Conservation (phyloP, 2,888 invertebrate species). For the Hydriomena furcata region DNA sequence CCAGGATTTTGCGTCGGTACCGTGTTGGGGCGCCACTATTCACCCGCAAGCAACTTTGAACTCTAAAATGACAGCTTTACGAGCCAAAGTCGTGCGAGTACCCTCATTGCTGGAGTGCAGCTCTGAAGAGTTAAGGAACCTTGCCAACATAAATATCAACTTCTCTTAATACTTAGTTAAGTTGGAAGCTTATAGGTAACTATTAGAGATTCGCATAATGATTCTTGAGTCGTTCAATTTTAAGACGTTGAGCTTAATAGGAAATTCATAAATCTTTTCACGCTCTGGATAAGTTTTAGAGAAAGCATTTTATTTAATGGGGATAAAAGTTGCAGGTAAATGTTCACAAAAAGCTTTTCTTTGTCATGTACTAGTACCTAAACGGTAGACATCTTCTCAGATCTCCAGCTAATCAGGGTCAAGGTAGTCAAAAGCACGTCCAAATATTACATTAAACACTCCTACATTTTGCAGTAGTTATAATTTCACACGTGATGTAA, state of each 20-base stretch:
- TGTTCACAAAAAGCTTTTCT: no score
- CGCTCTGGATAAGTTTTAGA: neutral
- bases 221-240: slow-evolving; percentile 31
- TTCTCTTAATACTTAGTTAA: slow-evolving; percentile 31
- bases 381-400: no score
- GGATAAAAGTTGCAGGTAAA: no score
- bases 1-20: slow-evolving; percentile 15
- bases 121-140: slow-evolving; percentile 33
- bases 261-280: slow-evolving; percentile 19
- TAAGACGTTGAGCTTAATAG: slow-evolving; percentile 27
- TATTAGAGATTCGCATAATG: slow-evolving; percentile 36
- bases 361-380: no score
- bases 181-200: slow-evolving; percentile 37
- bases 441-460: no score
- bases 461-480: no score
- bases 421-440: no score
- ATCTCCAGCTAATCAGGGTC: no score
- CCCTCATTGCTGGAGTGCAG: slow-evolving; percentile 28
- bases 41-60: slow-evolving; percentile 7
- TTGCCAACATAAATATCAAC: slow-evolving; percentile 39
- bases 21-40: slow-evolving; percentile 25
- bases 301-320: neutral
- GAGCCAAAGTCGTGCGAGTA: slow-evolving; percentile 14
- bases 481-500: no score
- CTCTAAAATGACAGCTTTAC: slow-evolving; percentile 17